Conservation (phyloP, 2,113 vertebrate genomes). For the Mus pahari region DNA sequence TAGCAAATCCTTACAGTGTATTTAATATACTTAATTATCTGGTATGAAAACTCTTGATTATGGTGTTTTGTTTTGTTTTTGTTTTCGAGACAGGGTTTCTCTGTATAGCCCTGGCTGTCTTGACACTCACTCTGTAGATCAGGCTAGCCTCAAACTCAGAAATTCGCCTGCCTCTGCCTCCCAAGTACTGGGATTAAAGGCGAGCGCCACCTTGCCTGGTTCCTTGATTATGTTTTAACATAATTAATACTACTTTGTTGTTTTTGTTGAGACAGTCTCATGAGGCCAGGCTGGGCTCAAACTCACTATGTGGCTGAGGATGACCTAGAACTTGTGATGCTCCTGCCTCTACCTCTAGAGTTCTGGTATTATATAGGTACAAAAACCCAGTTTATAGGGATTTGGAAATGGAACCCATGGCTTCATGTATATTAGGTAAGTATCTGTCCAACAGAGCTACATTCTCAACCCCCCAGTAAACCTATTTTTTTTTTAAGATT, state of each 20-base stretch:
- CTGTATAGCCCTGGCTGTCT: no score
- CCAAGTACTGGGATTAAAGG: no score
- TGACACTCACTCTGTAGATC: no score
- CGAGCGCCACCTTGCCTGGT: no score
- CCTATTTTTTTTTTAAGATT: no score
- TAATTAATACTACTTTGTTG: background rate
- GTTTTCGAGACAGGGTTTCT: no score
- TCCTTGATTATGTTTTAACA: conserved; percentile 42
- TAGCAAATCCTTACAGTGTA: conserved; percentile 6
- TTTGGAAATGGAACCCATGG: background rate
- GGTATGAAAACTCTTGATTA: background rate
- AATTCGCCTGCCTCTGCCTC: no score
- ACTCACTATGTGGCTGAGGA: background rate
- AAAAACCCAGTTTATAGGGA: background rate
- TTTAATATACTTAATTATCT: background rate
- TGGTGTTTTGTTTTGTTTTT: no score
- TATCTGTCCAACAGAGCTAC: background rate
- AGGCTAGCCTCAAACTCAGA: no score
- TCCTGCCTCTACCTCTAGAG: background rate
- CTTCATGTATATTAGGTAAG: background rate
- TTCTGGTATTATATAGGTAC: background rate
- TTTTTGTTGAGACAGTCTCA: background rate
- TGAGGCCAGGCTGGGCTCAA: background rate
- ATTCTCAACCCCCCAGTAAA: background rate
- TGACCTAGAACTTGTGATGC: background rate